Percentiles rank a stretch among this genome's conserved stretches.
Evolutionary conservation across 2,888 invertebrate species (phyloP).

Genomic region (Temnothorax ravouxi): DNA sequence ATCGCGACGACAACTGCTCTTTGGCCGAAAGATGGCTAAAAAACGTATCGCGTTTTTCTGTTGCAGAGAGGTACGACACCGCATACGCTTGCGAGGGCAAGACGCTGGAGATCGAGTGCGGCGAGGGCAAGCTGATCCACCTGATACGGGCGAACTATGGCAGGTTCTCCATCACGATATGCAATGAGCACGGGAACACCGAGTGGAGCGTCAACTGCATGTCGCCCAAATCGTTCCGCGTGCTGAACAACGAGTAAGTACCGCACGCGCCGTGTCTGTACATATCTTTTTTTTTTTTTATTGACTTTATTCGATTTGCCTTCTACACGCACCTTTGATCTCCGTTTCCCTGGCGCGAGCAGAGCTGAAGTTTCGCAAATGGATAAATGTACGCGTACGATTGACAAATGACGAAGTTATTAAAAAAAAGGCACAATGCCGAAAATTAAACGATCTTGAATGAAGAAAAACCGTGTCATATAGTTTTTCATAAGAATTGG

Average conservation of each 20-base stretch:
- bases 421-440: background rate
- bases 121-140: constrained; percentile 95
- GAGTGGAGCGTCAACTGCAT: constrained; percentile 99
- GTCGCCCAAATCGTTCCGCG: constrained; percentile 95
- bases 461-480: background rate
- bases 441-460: constrained; percentile 3
- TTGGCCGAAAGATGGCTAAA: background rate
- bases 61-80: constrained; percentile 95
- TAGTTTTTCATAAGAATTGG: background rate
- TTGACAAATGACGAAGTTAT: background rate
- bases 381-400: background rate
- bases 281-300: constrained; percentile 47
- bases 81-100: constrained; percentile 98
- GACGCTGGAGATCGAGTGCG: constrained; percentile 95
- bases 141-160: constrained; percentile 98
- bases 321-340: constrained; percentile 31
- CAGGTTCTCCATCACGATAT: constrained; percentile 97
- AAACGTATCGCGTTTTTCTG: constrained; percentile 73
- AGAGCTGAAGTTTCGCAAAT: constrained; percentile 28
- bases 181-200: constrained; percentile 98
- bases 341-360: constrained; percentile 1
- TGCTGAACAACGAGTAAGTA: constrained; percentile 94
- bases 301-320: constrained; percentile 50
- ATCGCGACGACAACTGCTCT: background rate
- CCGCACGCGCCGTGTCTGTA: constrained; percentile 39